These are phyloP conservation scores for Aphis craccivora DNA, from an alignment of 1,140 invertebrate genomes.

Conservation along the genomic window DNA sequence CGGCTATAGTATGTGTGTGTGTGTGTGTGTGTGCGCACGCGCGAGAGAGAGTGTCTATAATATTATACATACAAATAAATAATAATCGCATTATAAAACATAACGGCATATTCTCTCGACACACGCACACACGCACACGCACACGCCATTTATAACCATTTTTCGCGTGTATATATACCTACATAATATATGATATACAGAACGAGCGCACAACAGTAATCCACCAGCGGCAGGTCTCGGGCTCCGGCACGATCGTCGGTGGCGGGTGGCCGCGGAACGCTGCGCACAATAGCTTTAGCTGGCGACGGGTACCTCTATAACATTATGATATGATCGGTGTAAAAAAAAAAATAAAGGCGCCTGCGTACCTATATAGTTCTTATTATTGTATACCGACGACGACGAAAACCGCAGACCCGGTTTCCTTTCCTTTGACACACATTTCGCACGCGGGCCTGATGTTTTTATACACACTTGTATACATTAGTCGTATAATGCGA, in stretches of 20 bases:
- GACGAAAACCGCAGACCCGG: neutral
- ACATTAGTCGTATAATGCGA: neutral
- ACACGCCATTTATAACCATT: neutral
- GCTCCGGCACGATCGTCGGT: neutral
- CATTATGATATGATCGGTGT: neutral
- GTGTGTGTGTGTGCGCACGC: too few species aligned
- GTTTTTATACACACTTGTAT: too few species aligned
- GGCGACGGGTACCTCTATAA: neutral
- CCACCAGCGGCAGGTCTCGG: slow-evolving; percentile 44
- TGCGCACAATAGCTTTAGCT: neutral
- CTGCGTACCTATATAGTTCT: neutral
- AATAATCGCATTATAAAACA: slow-evolving; percentile 42
- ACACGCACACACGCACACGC: neutral
- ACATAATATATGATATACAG: neutral
- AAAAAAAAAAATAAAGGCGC: slow-evolving; percentile 30
- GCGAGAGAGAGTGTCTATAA: neutral
- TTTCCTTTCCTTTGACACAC: slow-evolving; percentile 41
- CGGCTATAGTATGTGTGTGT: neutral
- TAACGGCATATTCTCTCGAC: slow-evolving; percentile 5
- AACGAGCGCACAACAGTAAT: slow-evolving; percentile 14
- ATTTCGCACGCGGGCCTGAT: neutral
- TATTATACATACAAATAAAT: neutral
- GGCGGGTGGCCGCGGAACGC: neutral
- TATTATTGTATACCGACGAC: slow-evolving; percentile 26
- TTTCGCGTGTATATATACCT: neutral